Evolutionary conservation across 2,797 vertebrate species (phyloP).

Genomic region (Rousettus madagascariensis): DNA sequence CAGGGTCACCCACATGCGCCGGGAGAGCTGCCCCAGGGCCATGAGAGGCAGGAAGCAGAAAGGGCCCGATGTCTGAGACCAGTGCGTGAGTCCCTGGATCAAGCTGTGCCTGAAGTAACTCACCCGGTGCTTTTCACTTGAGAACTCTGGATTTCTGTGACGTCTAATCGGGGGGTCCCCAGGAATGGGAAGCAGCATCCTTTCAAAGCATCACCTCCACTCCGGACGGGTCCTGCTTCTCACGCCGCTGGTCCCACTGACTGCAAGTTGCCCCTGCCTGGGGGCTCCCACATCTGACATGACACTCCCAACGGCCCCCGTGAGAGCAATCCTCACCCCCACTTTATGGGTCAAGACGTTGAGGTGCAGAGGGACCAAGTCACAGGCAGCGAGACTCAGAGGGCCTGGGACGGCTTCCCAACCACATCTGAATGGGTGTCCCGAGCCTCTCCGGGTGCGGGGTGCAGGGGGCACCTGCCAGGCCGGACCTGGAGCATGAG

Average conservation of each 20-base stretch:
- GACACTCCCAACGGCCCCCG: neutral
- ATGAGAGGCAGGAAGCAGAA: neutral
- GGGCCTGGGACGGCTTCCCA: neutral
- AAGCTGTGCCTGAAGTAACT: neutral
- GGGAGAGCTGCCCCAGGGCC: neutral
- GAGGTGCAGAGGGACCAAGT: neutral
- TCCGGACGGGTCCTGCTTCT: neutral
- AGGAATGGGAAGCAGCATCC: neutral
- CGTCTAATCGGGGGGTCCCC: neutral
- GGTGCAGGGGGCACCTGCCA: neutral
- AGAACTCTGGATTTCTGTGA: neutral
- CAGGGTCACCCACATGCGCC: too few relatives aligned
- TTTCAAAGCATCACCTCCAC: neutral
- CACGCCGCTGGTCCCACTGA: neutral
- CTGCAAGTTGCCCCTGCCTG: neutral
- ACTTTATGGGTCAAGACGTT: neutral
- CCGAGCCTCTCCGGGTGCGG: neutral
- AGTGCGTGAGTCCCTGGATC: neutral
- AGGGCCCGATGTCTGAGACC: neutral
- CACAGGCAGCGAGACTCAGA: neutral
- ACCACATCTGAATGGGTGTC: neutral
- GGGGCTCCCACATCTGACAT: neutral
- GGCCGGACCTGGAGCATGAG: neutral
- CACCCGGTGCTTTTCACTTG: neutral
- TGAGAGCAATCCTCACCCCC: neutral